Evolutionary conservation across 2,113 vertebrate genomes (phyloP).

Genomic region (Willisornis vidua): DNA sequence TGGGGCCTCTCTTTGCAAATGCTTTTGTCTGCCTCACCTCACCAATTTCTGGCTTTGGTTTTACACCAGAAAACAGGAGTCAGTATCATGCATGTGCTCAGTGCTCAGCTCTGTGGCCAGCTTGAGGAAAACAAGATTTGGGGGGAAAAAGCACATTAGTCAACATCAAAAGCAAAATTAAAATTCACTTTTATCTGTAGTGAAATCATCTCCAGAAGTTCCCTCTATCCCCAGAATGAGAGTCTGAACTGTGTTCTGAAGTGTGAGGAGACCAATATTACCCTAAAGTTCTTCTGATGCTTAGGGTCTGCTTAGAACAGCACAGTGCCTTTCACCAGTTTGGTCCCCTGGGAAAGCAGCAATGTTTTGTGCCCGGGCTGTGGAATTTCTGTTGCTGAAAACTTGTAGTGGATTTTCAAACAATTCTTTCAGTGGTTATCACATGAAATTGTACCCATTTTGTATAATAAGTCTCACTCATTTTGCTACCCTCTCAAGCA

Average conservation of each 20-base stretch:
- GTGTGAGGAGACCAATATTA: background rate
- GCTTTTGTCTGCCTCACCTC: background rate
- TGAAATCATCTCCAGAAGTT: background rate
- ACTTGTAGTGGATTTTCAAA: background rate
- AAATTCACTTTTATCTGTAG: background rate
- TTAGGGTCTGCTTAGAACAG: background rate
- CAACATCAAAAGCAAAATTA: background rate
- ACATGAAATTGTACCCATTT: background rate
- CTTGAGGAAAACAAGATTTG: background rate
- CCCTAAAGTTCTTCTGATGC: background rate
- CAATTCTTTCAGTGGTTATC: background rate
- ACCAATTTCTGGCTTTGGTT: background rate
- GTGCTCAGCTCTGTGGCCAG: background rate
- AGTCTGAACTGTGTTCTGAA: background rate
- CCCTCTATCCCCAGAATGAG: background rate
- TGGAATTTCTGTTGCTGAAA: background rate
- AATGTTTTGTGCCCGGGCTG: background rate
- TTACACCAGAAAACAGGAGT: background rate
- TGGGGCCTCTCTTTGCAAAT: background rate
- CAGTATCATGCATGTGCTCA: background rate
- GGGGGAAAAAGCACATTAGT: rapidly evolving
- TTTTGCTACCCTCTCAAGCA: background rate
- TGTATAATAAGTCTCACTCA: background rate
- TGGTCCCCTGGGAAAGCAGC: background rate
- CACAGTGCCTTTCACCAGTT: background rate